Base-by-base conservation (phyloP, 2,797 vertebrate genomes). In the Ispidina picta region DNA sequence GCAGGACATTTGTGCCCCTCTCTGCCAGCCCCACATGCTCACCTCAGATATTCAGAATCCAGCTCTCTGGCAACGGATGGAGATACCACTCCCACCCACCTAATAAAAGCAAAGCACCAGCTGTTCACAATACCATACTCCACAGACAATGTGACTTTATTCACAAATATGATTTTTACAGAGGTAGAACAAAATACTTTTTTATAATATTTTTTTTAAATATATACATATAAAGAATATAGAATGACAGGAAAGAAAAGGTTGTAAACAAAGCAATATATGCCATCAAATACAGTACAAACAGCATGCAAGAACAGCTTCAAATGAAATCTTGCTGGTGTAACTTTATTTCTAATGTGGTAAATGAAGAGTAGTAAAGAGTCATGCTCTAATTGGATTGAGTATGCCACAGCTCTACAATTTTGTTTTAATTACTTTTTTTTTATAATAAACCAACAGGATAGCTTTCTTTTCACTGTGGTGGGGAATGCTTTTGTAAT, bases 161-260 rank as follows among this genome's bases (percentile, higher is more conserved):
- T 98, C 97, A 98, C 97, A 98, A 97, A 90, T 91, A 81, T 94
- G 89, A 80, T 94, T 96, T 97, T 93, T 97, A 97, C 98, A 98
- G 96, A 97, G 93, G 97, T 97, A 98, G 97, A 98, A 98, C 98
- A 98, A 98, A 98, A 98, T 98, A 98, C 97, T 97, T 97, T 97
- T 96, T 90, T 97, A 96, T 97, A 88, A 90, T 94, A 73, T 92
- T 83, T 91, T 54, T 94, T 66, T 48, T 87, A 89, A 8, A 93
- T 98, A 97, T 98, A 95, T 98, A 98, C 97, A 98, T 87, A 93
- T 84, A 94, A 93, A 95, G 95, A 96, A 90, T 94, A 87, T 60
- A 95, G 92, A 88, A 91, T 94, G 83, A 68, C 72, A 69, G 71
- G 86, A 88, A 91, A 91, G 82, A 72, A 91, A 94, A 81, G 70